Conservation (phyloP, 2,888 invertebrate genomes). For the Spialia ferax region DNA sequence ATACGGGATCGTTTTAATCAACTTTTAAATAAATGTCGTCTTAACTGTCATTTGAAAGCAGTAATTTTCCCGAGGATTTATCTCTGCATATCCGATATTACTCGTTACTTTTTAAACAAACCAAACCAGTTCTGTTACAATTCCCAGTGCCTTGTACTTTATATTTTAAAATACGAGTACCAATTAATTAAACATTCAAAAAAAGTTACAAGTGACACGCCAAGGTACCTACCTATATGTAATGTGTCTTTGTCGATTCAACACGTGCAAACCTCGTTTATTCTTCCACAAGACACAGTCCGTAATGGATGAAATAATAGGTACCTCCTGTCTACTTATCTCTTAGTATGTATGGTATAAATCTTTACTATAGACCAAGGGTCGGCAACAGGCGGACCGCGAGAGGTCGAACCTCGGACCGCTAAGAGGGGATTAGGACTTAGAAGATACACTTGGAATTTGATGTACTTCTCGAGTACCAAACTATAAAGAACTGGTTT, state of each 20-base stretch:
- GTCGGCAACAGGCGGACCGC: too few species aligned
- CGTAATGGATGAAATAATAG: not conserved
- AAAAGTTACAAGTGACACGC: constrained; percentile 21
- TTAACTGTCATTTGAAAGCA: constrained; percentile 1
- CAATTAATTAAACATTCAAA: constrained; percentile 34
- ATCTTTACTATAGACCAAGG: too few species aligned
- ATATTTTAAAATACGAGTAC: constrained; percentile 25
- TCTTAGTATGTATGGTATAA: not conserved
- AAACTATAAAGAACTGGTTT: too few species aligned
- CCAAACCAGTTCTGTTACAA: constrained; percentile 33
- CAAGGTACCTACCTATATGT: constrained; percentile 14
- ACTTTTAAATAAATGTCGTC: constrained; percentile 21
- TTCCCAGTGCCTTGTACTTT: constrained; percentile 21
- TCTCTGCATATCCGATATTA: constrained; percentile 2
- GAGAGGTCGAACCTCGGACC: too few species aligned
- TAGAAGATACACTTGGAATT: too few species aligned
- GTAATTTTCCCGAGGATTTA: constrained; percentile 31
- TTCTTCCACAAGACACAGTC: constrained; percentile 5
- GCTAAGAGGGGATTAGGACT: too few species aligned
- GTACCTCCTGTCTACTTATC: constrained; percentile 8
- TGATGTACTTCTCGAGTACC: too few species aligned
- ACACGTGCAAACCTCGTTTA: constrained; percentile 4
- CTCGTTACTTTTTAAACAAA: constrained; percentile 27
- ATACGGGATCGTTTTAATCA: constrained; percentile 23
- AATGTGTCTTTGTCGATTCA: constrained; percentile 27